A percentile compares a stretch with the other conserved stretches of the same genome.
These are phyloP conservation scores for Sitobion miscanthi DNA, from an alignment of 1,140 invertebrate species.

Conservation along the genomic window DNA sequence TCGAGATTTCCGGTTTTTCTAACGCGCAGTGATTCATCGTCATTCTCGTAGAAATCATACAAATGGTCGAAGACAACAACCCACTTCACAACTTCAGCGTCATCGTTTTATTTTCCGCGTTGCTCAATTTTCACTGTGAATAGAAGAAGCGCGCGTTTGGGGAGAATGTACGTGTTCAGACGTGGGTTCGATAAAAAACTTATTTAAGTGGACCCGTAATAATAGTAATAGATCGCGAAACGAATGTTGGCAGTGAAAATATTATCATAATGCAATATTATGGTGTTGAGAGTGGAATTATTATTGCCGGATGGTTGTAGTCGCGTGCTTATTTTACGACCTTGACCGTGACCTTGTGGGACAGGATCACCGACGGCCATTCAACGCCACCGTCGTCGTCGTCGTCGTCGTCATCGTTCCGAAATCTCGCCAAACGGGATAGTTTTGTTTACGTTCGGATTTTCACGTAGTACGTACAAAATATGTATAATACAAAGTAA, in stretches of 20 bases:
- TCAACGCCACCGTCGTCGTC: background rate
- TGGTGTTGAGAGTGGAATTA: background rate
- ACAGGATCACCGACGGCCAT: background rate
- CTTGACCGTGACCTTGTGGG: slow-evolving; percentile 20
- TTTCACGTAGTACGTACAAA: background rate
- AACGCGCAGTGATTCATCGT: background rate
- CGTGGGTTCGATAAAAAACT: background rate
- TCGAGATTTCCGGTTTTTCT: background rate
- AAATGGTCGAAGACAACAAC: background rate
- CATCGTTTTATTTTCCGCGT: background rate
- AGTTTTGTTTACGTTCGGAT: background rate
- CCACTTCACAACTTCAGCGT: background rate
- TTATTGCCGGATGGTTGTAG: background rate
- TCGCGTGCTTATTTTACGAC: slow-evolving; percentile 2
- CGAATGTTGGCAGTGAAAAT: background rate
- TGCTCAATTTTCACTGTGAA: background rate
- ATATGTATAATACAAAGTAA: background rate
- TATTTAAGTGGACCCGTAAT: background rate
- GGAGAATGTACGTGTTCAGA: background rate
- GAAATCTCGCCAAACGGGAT: background rate
- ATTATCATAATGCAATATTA: background rate
- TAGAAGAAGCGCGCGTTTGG: background rate
- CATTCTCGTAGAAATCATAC: background rate
- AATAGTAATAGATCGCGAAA: background rate
- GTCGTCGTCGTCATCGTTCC: background rate